Base-by-base conservation (phyloP, 1,140 invertebrate genomes). In the Gonatopus flavifemur region DNA sequence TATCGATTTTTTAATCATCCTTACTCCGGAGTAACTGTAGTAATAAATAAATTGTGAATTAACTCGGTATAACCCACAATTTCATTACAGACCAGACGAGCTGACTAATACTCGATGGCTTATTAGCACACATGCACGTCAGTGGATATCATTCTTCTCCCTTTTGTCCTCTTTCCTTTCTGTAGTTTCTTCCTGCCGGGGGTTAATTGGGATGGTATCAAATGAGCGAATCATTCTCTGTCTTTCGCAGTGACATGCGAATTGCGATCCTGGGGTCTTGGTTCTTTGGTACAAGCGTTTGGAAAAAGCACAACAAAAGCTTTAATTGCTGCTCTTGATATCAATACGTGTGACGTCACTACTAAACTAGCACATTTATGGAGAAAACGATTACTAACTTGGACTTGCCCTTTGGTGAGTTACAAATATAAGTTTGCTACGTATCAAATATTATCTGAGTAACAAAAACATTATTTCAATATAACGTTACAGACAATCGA, bases 321-420 rank as follows among this genome's bases (percentile, higher is more conserved):
- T 15, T 61, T 80, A 49, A 74, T 80, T 46, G 78, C 77, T 15
- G 67, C 70, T n/a, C 64, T 80, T 15, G 74, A 79, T 52, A 66
- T 67, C 21, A 70, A 71, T 39, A 73, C 71, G 44, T 80, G 78
- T 53, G 77, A 80, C 35, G 68, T 78, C 13, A 71, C 74, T 8
- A 69, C 69, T 1, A 70, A 74, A 52, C 68, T 80, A 38, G 76
- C 77, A 19, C 66, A 72, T 50, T 67, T 78, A 31, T 78, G 78
- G 75, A 76, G 74, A 28, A 78, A 79, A 48, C 72, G 74, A 7
- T 60, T 80, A 12, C 57, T 80, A 44, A 79, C 78, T 13, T 80
- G 77, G 78, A 79, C 74, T 31, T 80, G 77, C 52, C 77, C 76
- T 48, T 64, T 77, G 65, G 79, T 79, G 50, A 73, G 58, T 55